Evolutionary conservation across 2,113 vertebrate genomes (phyloP), one percentile per base, ranked within the genome.

Genomic region (Sander vitreus): DNA sequence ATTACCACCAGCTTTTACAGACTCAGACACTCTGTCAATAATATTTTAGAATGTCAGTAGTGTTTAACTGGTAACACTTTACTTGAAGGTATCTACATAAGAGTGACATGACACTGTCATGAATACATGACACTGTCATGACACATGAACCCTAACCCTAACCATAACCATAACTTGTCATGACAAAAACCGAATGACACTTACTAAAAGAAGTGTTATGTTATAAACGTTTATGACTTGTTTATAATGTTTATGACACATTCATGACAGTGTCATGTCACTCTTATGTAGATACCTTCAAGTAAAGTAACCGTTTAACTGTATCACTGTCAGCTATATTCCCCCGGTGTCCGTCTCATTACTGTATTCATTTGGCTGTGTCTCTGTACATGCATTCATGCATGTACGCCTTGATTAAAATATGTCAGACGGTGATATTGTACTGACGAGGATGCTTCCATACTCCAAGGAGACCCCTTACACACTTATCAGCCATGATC

Each of bases 331-430:
- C 79, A 80, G 39, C 74, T 83, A 15, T 50, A 45, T 69, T 70
- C 59, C 64, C 71, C 72, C 43, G 23, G 60, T 79, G 62, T 80
- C 63, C 50, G 5, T 21, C 50, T 79, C 59, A 70, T 25, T 25
- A 64, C 72, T 47, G 54, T 45, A 55, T 83, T 81, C 50, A 81
- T 87, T 81, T 81, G 74, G 16, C 53, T 60, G 64, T 55, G 75
- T 81, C 70, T 65, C 66, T 14, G 21, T 74, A 47, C 33, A 39
- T 78, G 81, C 36, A 18, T 67, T 76, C 80, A 81, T 83, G 83
- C 80, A 50, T 76, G 63, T 60, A 64, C 11, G 23, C 50, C 23
- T 85, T 63, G 69, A 93, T 90, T 78, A 84, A 88, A 92, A 82
- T 51, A 89, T 75, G 81, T 84, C 68, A 66, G 48, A 51, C 51